Evolutionary conservation across 2,797 vertebrate genomes (phyloP).

Genomic region (Tokudaia muenninki): DNA sequence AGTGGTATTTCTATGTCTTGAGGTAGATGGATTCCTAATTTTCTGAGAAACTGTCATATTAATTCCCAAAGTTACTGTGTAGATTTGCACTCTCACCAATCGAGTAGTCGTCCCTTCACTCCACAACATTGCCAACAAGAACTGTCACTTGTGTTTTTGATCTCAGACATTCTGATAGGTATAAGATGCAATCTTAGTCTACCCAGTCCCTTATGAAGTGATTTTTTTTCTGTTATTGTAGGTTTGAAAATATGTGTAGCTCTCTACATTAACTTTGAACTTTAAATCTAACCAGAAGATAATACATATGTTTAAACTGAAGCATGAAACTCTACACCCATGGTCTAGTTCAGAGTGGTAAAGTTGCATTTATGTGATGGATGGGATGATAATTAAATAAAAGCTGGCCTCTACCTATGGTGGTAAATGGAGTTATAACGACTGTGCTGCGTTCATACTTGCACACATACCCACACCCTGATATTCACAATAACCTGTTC

Average conservation of each 20-base stretch:
- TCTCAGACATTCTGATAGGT: not conserved
- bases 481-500: not conserved
- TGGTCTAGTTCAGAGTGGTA: not conserved
- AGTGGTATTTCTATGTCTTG: not conserved
- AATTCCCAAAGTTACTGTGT: not conserved
- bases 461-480: not conserved
- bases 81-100: not conserved
- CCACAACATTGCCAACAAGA: not conserved
- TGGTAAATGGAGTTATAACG: not conserved
- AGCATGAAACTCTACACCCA: not conserved
- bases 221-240: not conserved
- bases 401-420: not conserved
- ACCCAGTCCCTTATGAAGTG: not conserved
- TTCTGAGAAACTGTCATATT: not conserved
- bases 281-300: not conserved
- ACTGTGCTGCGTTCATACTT: not conserved
- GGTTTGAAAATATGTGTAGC: not conserved
- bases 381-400: not conserved
- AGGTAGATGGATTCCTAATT: not conserved
- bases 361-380: not conserved
- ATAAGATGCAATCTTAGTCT: not conserved
- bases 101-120: not conserved
- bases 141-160: not conserved
- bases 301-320: not conserved
- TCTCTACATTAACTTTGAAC: not conserved